phyloP scores from a whole-genome alignment of 2,888 invertebrate species.

The Germaria angustata region DNA sequence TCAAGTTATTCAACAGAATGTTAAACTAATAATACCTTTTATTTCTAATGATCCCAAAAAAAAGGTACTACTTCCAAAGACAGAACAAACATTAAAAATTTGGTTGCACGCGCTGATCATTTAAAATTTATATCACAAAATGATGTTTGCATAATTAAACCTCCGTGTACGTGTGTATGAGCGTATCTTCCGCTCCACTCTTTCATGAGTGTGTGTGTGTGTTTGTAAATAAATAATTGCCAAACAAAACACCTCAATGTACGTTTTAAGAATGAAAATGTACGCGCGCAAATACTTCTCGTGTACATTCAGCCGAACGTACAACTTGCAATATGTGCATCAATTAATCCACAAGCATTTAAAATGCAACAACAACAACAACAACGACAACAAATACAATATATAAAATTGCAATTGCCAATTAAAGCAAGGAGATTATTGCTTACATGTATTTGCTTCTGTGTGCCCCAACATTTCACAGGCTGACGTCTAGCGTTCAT shows the following conservation, averaged over 20 bases:
- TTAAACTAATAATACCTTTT: background rate
- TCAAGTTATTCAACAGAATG: background rate
- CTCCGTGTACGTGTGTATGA: background rate
- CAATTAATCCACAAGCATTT: conserved; percentile 62
- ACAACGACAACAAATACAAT: background rate
- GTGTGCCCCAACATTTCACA: background rate
- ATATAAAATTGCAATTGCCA: conserved; percentile 23
- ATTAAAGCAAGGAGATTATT: conserved; percentile 23
- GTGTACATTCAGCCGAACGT: background rate
- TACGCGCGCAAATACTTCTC: conserved; percentile 16
- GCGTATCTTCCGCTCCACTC: background rate
- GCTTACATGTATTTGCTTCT: background rate
- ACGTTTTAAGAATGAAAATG: conserved; percentile 24
- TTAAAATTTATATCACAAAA: conserved; percentile 41
- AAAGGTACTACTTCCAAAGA: background rate
- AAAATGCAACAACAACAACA: conserved; percentile 17
- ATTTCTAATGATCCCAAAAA: background rate
- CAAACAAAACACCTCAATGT: conserved; percentile 31
- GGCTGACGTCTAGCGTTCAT: conserved; percentile 29
- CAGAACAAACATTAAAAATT: conserved; percentile 26
- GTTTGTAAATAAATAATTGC: conserved; percentile 39
- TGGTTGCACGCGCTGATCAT: conserved; percentile 15
- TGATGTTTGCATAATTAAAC: conserved; percentile 35
- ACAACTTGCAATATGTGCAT: conserved; percentile 48
- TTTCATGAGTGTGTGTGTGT: background rate